Evolutionary conservation across 2,113 vertebrate genomes (phyloP).

Genomic region (Ageneiosus marmoratus): DNA sequence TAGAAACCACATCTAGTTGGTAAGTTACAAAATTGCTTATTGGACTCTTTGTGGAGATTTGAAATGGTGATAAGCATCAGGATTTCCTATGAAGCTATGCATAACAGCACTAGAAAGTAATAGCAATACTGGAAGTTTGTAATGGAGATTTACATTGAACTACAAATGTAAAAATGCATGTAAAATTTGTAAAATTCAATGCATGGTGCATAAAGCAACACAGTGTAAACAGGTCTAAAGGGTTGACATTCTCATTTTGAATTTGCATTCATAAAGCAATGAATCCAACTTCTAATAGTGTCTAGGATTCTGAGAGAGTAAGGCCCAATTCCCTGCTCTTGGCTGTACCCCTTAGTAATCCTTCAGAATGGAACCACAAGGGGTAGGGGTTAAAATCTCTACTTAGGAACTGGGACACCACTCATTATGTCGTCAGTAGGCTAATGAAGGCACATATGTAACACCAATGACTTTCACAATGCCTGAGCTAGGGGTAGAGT

Average conservation of each 20-base stretch:
- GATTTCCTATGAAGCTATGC: background rate
- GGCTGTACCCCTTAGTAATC: no score
- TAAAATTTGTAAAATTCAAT: background rate
- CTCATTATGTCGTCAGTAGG: no score
- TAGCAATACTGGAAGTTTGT: background rate
- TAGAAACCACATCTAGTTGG: background rate
- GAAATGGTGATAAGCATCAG: background rate
- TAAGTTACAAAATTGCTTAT: background rate
- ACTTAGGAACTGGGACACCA: no score
- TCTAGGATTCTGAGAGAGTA: background rate
- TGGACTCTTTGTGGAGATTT: background rate
- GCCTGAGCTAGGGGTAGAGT: no score
- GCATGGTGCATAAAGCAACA: background rate
- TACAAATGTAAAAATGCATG: background rate
- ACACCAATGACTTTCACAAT: no score
- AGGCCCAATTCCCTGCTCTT: no score
- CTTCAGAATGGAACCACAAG: no score
- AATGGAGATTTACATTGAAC: background rate
- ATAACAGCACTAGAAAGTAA: background rate
- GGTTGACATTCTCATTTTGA: background rate
- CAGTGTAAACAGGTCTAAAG: background rate
- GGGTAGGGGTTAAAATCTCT: no score
- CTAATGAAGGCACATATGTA: no score
- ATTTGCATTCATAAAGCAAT: background rate
- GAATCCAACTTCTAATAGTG: background rate